Base-by-base conservation (phyloP, 2,797 vertebrate species). In the Petrocephalus schoutedeni region DNA sequence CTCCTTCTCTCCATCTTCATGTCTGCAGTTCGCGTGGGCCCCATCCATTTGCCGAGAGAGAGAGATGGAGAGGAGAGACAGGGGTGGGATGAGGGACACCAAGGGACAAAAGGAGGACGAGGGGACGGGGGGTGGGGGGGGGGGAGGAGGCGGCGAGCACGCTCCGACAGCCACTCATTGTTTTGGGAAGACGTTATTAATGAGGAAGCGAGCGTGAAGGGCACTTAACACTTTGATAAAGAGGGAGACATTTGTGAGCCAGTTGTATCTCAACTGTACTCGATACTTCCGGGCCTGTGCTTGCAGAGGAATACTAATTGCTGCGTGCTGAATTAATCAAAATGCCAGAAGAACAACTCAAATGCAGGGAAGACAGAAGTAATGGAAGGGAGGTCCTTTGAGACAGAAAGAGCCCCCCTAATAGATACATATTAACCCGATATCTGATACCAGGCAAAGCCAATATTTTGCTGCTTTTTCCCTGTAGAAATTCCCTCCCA, bases 191-290 rank as follows among this genome's bases (percentile, higher is more conserved):
- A 92, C 92, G 90, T 93, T 95, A 95, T 95, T 95, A 95, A 95
- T 95, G 95, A 93, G 91, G 89, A 90, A 89, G 92, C 89, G 89
- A 93, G 92, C 91, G 89, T 94, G 93, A 94, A 94, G 92, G 92
- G 93, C 94, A 94, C 94, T 95, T 95, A 94, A 93, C 93, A 92
- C 91, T 93, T 90, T 93, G 93, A 94, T 94, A 93, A 93, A 95
- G 92, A 93, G 94, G 89, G 89, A 91, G 91, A 90, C 91, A 93
- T 90, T 89, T 88, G 92, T 92, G 93, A 92, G 92, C 36, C 61
- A 61, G 85, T 89, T 89, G 87, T 89, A 86, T 92, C 93, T 93
- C 92, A 90, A 93, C 92, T 92, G 90, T 93, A 91, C 36, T 51
- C 85, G 89, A 88, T 89, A 89, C 89, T 74, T 88, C 83, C 80